A percentile compares a stretch with the other conserved stretches of the same genome.
These are phyloP conservation scores for Pachymerium ferrugineum DNA, from an alignment of 2,888 invertebrate species.

Conservation along the genomic window DNA sequence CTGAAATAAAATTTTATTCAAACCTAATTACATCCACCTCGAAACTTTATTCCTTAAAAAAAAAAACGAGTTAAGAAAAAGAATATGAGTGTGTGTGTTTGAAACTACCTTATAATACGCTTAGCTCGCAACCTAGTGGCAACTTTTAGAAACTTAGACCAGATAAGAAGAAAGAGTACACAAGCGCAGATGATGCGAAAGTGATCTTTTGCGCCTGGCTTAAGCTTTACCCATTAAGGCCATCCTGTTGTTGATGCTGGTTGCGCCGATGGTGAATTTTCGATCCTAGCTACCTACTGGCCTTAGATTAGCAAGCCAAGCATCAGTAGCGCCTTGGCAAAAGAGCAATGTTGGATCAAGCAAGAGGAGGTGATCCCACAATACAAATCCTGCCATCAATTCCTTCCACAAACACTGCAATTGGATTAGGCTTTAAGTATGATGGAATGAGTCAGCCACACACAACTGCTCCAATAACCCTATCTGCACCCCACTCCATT, in stretches of 20 bases:
- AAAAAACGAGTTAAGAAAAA: too few relatives aligned
- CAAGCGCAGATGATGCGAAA: background rate
- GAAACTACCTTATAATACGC: too few relatives aligned
- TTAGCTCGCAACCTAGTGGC: too few relatives aligned
- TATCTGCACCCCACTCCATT: too few relatives aligned
- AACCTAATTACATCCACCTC: too few relatives aligned
- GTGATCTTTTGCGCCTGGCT: slow-evolving; percentile 9
- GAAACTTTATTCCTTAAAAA: too few relatives aligned
- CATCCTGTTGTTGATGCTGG: background rate
- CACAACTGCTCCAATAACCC: background rate
- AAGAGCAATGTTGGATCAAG: slow-evolving; percentile 1
- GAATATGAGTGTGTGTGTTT: too few relatives aligned
- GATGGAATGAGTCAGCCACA: background rate
- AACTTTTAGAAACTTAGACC: too few relatives aligned
- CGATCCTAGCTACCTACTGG: background rate
- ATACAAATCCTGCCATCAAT: background rate
- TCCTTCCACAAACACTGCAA: background rate
- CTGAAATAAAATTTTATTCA: too few relatives aligned
- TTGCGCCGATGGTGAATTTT: background rate
- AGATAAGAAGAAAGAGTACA: too few relatives aligned
- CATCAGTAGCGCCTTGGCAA: background rate
- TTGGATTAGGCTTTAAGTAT: slow-evolving; percentile 1
- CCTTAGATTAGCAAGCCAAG: background rate
- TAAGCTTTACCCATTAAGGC: background rate
- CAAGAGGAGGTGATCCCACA: background rate